Percentiles rank a stretch among this genome's conserved stretches.
phyloP scores from a whole-genome alignment of 2,113 vertebrate species.

The Agapornis roseicollis region DNA sequence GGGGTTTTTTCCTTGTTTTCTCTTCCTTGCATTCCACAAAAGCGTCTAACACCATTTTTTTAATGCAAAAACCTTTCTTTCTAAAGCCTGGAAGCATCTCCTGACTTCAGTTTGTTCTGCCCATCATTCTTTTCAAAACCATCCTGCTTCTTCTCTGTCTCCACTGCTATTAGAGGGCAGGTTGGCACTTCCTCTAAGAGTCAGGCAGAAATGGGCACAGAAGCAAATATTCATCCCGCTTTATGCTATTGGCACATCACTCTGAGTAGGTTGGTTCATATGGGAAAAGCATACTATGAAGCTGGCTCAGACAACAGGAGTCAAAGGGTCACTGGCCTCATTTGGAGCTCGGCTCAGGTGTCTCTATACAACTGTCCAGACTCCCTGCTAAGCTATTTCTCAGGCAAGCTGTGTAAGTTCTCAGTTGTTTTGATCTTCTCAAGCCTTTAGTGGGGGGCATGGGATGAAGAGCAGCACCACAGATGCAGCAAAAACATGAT shows the following conservation, averaged over 20 bases:
- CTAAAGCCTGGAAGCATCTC: background rate
- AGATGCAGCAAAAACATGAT: too few species aligned
- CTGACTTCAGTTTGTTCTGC: background rate
- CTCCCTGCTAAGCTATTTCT: too few species aligned
- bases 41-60: background rate
- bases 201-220: background rate
- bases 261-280: background rate
- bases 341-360: too few species aligned
- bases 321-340: slow-evolving; percentile 4
- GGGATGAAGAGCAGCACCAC: too few species aligned
- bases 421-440: too few species aligned
- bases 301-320: background rate
- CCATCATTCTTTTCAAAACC: background rate
- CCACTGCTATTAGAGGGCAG: background rate
- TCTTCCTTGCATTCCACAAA: background rate
- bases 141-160: background rate
- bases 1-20: background rate
- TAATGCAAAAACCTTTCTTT: background rate
- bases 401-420: too few species aligned
- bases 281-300: background rate
- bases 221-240: background rate
- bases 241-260: background rate
- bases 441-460: too few species aligned
- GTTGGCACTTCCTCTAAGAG: background rate
- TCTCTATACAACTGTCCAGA: too few species aligned